Evolutionary conservation across 2,113 vertebrate genomes (phyloP), one percentile per base, ranked within the genome.

Genomic region (Aramus guarauna): DNA sequence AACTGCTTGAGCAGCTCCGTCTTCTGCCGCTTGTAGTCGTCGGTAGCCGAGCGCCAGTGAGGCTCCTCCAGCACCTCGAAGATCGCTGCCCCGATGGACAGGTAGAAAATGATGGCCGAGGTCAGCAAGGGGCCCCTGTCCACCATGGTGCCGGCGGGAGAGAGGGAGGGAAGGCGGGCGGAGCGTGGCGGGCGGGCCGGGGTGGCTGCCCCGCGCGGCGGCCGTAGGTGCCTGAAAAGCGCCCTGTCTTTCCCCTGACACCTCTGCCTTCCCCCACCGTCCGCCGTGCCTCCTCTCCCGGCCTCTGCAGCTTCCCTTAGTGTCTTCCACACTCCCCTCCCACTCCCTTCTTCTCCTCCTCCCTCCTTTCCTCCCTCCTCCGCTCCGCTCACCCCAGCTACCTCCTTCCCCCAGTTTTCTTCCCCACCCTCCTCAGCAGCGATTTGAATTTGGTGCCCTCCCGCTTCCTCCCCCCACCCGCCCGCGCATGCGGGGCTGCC

Each of bases 61-160:
- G 99, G 99, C 90, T 99, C 99, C 97, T 99, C 99, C 74, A 99
- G 97, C 79, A 99, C 99, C 92, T 99, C 99, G 94, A 99, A 99
- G 96, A 99, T 99, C 39, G 99, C 99, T 72, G 99, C 99, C 97
- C 99, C 99, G 56, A 99, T 99, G 96, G 99, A 99, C 98, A 99
- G 98, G 98, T 99, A 99, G 97, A 99, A 99, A 94, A 99, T 99
- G 80, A 99, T 99, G 77, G 99, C 99, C 88, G 99, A 99, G 36
- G 99, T 99, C 96, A 99, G 98, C 97, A 99, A 97, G 80, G 99
- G 99, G 75, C 99, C 99, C 96, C 99, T 99, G 98, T 99, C 99
- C 96, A 99, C 99, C 99, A 99, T 99, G 97, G 97, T 98, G 98
- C 94, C 92, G 58, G 87, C 56, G 34, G 63, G 50, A 59, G 39